Base-by-base conservation (phyloP, 2,888 invertebrate species). In the Epinotia brunnichana region DNA sequence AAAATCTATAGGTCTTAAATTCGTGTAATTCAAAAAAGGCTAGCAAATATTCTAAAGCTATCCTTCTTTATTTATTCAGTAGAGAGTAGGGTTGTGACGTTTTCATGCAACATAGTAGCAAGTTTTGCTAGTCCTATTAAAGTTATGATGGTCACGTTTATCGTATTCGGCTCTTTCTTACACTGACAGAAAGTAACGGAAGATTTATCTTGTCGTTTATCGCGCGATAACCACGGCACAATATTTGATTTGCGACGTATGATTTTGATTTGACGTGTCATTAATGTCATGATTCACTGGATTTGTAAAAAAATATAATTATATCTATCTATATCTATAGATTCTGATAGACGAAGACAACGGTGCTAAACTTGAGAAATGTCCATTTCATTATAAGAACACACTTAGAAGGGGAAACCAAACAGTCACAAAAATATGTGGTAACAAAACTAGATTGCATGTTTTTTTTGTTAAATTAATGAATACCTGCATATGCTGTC, bases 1-100 rank as follows among this genome's bases (percentile, higher is more conserved):
- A 81, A 82, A 80, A 44, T 54, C 29, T 41, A 39, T 39, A 24
- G 56, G 54, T 62, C 57, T n/a, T 51, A 63, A 57, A 57, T 63
- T 57, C 17, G 56, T 67, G 44, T 41, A 54, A 11, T 51, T 35
- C 59, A 56, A 19, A 21, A 44, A 17, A 11, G 39, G 39, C 39
- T 60, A 60, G 60, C 60, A 59, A 35, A 39, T 17, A 35, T 53
- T 10, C 19, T 2, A 19, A 19, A 53, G 10, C 15, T 44, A 44
- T 44, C 44, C 44, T 44, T 15, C 35, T 35, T 44, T 44, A 44
- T 3, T 44, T 3, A 44, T 44, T 13, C 15, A 44, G 44, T 48
- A 48, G 48, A 48, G 48, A n/a, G 4, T 4, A 4, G 15, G 15
- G 44, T 44, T 5, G 41, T 41, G 15, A 44, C 44, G 44, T 15